Evolutionary conservation across 2,888 invertebrate genomes (phyloP).

Genomic region (Andrena bicolor): DNA sequence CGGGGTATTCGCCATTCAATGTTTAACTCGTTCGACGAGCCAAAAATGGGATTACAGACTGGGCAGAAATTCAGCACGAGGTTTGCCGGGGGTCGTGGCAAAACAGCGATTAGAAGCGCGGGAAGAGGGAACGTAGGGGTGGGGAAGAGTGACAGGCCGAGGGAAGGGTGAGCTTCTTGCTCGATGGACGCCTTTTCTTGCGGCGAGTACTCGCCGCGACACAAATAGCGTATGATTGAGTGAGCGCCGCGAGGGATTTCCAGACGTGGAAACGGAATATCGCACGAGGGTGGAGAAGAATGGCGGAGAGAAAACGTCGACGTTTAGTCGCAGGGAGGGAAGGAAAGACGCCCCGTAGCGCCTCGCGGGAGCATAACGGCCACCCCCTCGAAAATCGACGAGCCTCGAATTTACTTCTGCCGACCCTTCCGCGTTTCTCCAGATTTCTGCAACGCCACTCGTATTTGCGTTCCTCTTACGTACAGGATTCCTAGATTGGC

Average conservation of each 20-base stretch:
- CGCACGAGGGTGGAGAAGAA: slow-evolving; percentile 56
- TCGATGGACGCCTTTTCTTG: slow-evolving; percentile 80
- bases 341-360: slow-evolving; percentile 58
- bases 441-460: slow-evolving; percentile 7
- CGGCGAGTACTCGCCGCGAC: slow-evolving; percentile 75
- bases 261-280: slow-evolving; percentile 59
- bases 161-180: slow-evolving; percentile 70
- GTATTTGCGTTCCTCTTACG: slow-evolving; percentile 10
- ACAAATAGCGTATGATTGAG: slow-evolving; percentile 76
- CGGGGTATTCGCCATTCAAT: background rate
- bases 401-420: slow-evolving; percentile 40
- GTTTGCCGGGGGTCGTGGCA: slow-evolving; percentile 21
- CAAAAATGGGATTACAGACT: slow-evolving; percentile 23
- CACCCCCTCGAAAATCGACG: slow-evolving; percentile 57
- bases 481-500: background rate
- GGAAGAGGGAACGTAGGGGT: slow-evolving; percentile 31
- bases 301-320: slow-evolving; percentile 65
- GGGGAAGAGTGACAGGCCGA: slow-evolving; percentile 46
- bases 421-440: slow-evolving; percentile 26
- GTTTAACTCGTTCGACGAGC: slow-evolving; percentile 22
- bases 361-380: slow-evolving; percentile 64
- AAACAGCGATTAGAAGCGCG: slow-evolving; percentile 65
- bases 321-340: slow-evolving; percentile 68
- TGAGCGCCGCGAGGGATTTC: slow-evolving; percentile 68
- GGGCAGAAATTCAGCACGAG: slow-evolving; percentile 28